Conservation (phyloP, 2,797 vertebrate species). For the Caiman crocodilus region DNA sequence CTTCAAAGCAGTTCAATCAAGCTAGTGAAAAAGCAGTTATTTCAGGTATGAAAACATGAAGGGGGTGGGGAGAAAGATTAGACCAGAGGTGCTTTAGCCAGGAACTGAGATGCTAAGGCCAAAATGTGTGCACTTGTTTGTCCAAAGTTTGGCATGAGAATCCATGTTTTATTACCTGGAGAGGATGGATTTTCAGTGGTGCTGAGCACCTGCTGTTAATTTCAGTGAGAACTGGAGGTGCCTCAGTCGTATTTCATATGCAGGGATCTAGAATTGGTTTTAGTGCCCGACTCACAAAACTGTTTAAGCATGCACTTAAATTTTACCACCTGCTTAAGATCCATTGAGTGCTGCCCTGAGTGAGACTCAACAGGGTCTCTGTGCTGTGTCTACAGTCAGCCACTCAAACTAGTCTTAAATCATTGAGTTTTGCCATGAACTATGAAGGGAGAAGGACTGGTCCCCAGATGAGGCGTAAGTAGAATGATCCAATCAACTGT, state of each 20-base stretch:
- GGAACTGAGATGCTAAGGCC: background rate
- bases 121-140: background rate
- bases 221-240: too few relatives aligned
- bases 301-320: background rate
- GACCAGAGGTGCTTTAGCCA: background rate
- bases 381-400: background rate
- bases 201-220: background rate
- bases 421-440: background rate
- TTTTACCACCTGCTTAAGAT: background rate
- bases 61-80: background rate
- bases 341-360: too few relatives aligned
- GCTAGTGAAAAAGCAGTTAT: too few relatives aligned
- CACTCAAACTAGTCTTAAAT: background rate
- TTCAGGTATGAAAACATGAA: too few relatives aligned
- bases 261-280: background rate
- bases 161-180: background rate
- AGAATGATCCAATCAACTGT: background rate
- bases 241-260: too few relatives aligned
- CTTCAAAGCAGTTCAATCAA: too few relatives aligned
- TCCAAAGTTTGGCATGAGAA: background rate
- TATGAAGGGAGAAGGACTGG: background rate
- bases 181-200: background rate
- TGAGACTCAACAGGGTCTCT: too few relatives aligned
- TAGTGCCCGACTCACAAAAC: background rate
- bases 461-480: background rate